phyloP scores from a whole-genome alignment of 2,888 invertebrate species.

The Spialia ferax region DNA sequence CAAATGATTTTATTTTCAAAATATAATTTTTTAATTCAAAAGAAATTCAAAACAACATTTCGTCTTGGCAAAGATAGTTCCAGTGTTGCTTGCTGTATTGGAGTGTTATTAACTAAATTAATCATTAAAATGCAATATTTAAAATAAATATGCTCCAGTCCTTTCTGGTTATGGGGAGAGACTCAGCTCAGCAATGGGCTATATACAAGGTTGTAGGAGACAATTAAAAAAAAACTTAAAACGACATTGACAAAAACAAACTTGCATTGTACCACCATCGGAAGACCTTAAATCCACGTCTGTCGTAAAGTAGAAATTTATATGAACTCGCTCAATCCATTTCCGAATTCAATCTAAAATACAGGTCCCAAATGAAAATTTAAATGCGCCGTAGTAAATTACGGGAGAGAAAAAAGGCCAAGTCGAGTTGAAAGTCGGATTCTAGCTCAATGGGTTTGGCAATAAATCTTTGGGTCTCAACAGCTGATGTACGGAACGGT shows the following conservation, averaged over 20 bases:
- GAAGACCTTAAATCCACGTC: constrained; percentile 12
- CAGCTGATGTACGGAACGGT: constrained; percentile 82
- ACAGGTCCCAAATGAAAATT: constrained; percentile 42
- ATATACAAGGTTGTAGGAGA: too few species aligned
- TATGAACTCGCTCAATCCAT: constrained; percentile 31
- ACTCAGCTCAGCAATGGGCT: too few species aligned
- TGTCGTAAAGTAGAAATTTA: constrained; percentile 35
- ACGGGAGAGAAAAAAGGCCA: constrained; percentile 54
- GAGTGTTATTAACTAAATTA: too few species aligned
- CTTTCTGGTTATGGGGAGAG: too few species aligned
- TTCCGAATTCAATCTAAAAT: constrained; percentile 39
- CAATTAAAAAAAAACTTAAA: not conserved
- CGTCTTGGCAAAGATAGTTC: too few species aligned
- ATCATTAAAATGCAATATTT: too few species aligned
- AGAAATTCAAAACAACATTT: not conserved
- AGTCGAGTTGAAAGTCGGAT: constrained; percentile 74
- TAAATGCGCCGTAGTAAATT: constrained; percentile 43
- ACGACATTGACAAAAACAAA: not conserved
- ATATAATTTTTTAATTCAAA: not conserved
- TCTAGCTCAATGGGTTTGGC: constrained; percentile 76
- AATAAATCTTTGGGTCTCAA: constrained; percentile 83
- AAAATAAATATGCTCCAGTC: too few species aligned
- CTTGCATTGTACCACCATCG: not conserved
- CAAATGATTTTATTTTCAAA: too few species aligned
- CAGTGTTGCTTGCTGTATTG: too few species aligned